Base-by-base conservation (phyloP, 1,140 invertebrate genomes). In the Battus philenor region DNA sequence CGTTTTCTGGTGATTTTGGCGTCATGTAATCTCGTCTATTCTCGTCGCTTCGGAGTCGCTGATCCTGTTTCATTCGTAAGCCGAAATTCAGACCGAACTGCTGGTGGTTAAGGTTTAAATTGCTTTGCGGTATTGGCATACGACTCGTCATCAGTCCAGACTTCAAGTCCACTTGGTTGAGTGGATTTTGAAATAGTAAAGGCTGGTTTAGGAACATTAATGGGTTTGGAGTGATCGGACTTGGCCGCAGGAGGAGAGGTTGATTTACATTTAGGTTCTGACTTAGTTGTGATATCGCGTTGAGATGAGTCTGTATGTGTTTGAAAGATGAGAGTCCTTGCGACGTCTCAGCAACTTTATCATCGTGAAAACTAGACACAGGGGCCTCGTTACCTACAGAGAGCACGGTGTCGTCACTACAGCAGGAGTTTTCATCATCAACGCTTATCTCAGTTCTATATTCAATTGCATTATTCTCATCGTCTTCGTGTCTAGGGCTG, bases 351-450 rank as follows among this genome's bases (percentile, higher is more conserved):
- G 45, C 46, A 50, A 71, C 73, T 0, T 73, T 62, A 4, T 51
- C 59, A 4, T 57, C 38, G 4, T 57, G 50, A 10, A 58, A 71
- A 34, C 30, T 65, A 1, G 65, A 68, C 5, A 74, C 49, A 2
- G 71, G 83, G 3, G 87, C 88, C 58, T 91, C 90, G 66, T 91
- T 91, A 1, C 90, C 90, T 27, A 91, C 90, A 30, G 90, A 91
- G 1, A 91, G 50, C 1, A 91, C 90, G 1, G 90, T 91, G 47
- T 90, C 90, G 51, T 91, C 89, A 54, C 90, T 91, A 56, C 89
- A 89, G 49, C 90, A 91, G 27, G 88, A 89, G 20, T 86, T 86
- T 30, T 88, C 83, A 31, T 79, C 76, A 32, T 86, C 85, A 11
- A 86, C 73, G 36, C 72, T 81, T 10, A 78, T 86, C 50, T 76